Evolutionary conservation across 2,113 vertebrate genomes (phyloP).

Genomic region (Equus quagga): DNA sequence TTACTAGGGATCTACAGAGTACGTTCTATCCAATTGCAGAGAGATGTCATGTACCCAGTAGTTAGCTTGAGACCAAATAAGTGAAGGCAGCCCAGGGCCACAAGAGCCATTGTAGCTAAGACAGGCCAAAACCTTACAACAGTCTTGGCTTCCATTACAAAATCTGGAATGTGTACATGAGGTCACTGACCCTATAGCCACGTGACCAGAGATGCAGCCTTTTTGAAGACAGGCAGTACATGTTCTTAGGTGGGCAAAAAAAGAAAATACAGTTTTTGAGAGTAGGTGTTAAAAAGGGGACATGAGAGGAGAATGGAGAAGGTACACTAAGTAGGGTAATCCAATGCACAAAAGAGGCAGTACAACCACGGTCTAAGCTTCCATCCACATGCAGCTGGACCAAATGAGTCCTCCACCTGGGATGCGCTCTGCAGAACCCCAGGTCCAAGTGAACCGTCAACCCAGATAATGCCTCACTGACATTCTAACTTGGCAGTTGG

Average conservation of each 20-base stretch:
- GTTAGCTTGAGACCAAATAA: background rate
- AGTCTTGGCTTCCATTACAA: background rate
- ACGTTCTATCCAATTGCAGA: background rate
- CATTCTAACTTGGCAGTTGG: background rate
- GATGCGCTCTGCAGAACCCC: background rate
- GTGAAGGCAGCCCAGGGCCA: background rate
- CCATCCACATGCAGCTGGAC: background rate
- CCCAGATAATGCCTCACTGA: rapidly evolving
- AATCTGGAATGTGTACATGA: background rate
- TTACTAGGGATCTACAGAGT: background rate
- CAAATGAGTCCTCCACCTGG: background rate
- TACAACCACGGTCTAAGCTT: background rate
- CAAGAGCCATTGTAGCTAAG: background rate
- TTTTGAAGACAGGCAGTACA: background rate
- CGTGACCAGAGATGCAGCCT: background rate
- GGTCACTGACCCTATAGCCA: background rate
- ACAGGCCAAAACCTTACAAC: background rate
- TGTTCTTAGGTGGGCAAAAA: background rate
- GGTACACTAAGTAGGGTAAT: background rate
- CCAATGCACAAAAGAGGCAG: background rate
- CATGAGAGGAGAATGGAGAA: background rate
- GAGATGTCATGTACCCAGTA: background rate
- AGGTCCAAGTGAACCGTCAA: no score
- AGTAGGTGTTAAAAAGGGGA: background rate
- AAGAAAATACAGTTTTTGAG: background rate